Base-by-base conservation (phyloP, 2,797 vertebrate species). In the Acanthornis magna region DNA sequence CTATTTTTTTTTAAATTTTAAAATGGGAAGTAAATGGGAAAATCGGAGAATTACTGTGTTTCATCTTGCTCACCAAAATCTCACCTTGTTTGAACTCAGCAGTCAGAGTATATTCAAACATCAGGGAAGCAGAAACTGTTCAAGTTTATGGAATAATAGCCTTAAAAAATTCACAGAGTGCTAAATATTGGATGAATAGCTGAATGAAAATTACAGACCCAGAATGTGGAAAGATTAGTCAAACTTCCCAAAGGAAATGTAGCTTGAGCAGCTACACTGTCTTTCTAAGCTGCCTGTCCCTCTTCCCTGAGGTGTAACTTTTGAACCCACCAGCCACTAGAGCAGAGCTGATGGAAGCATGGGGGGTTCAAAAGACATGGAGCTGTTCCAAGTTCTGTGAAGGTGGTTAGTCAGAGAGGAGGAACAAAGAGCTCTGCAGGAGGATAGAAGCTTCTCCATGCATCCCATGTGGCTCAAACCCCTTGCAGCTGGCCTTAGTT, bases 121-220 rank as follows among this genome's bases (percentile, higher is more conserved):
- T 51, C 32, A 73, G 3, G 0, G 60, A 93, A 84, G 42, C 30
- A 89, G 70, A 86, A 94, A 81, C 27, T 55, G 58, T 57, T 72
- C 48, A 66, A 60, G 48, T 65, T 76, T 42, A 50, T 77, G 45
- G 67, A 88, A 87, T 71, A 91, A 89, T 53, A 87, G 57, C 70
- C 55, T 78, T 92, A 27, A 91, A 92, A 87, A 88, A 84, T 84
- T 78, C n/a, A 60, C 38, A 60, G 57, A 32, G 40, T 77, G 26
- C 7, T 95, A 91, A 89, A 93, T 95, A 88, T 63, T 95, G 40
- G 45, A 81, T 91, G 83, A 79, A 60, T 10, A 45, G 38, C 62
- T 55, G 53, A 90, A 94, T 75, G 55, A 92, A 79, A 76, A 66
- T 85, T 87, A 60, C 32, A 88, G 71, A 73, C 45, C 51, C 60